Conservation (phyloP, 2,797 vertebrate genomes). For the Labroides dimidiatus region DNA sequence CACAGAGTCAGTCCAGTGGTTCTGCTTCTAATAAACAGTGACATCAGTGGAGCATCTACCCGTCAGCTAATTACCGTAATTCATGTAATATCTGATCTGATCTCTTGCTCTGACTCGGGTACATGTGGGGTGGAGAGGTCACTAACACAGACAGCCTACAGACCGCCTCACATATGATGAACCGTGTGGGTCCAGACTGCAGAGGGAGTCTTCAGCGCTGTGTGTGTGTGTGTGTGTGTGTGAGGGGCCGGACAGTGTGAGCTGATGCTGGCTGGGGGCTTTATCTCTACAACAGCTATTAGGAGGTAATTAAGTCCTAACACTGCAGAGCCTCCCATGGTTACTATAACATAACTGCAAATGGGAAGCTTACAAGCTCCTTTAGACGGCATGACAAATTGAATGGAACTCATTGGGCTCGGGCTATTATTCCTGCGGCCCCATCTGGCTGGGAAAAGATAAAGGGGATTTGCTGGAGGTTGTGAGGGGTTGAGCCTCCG, state of each 20-base stretch:
- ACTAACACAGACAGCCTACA: not conserved
- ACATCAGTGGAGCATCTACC: too few relatives aligned
- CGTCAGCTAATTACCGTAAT: too few relatives aligned
- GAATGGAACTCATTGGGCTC: conserved; percentile 89
- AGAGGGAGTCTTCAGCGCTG: conserved; percentile 76
- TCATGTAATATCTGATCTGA: not conserved
- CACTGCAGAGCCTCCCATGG: conserved; percentile 89
- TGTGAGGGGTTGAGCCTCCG: conserved; percentile 82
- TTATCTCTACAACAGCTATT: conserved; percentile 90
- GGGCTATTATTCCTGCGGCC: conserved; percentile 86
- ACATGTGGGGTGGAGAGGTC: conserved; percentile 18
- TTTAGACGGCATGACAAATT: conserved; percentile 93
- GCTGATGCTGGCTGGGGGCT: conserved; percentile 74
- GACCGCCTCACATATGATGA: conserved; percentile 14
- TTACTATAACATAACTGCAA: conserved; percentile 89
- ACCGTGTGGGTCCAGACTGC: conserved; percentile 32
- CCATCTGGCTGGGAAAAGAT: conserved; percentile 88
- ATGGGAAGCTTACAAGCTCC: conserved; percentile 87
- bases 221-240: conserved; percentile 54
- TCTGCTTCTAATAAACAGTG: too few relatives aligned
- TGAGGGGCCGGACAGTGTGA: conserved; percentile 59
- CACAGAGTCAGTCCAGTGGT: too few relatives aligned
- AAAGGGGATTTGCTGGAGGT: conserved; percentile 88
- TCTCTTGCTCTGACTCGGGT: not conserved
- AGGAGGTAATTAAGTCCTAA: conserved; percentile 95